Evolutionary conservation across 1,140 invertebrate species (phyloP).

Genomic region (Batillaria attramentaria): DNA sequence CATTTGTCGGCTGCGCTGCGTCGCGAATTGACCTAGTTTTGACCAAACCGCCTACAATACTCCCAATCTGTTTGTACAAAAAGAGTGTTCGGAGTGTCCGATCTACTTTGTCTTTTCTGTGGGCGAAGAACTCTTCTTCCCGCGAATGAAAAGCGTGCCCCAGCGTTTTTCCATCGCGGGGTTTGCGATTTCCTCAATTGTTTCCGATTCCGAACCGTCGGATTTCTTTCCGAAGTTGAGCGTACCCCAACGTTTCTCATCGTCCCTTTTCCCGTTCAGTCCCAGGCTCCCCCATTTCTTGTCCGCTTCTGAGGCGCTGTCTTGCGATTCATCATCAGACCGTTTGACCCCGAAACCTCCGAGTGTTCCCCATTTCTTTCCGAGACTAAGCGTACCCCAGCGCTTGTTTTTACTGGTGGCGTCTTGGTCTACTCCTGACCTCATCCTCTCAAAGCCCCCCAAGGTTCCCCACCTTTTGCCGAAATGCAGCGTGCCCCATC

Average conservation of each 20-base stretch:
- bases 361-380: neutral
- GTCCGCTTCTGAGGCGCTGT: neutral
- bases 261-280: neutral
- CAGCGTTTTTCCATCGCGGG: neutral
- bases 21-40: too few species aligned
- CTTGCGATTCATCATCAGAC: too few species aligned
- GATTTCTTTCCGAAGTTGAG: neutral
- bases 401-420: neutral
- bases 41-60: too few species aligned
- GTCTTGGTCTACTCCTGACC: neutral
- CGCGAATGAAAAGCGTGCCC: neutral
- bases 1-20: too few species aligned
- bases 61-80: too few species aligned
- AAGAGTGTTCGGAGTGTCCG: too few species aligned
- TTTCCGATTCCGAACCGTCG: neutral
- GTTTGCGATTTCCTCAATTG: neutral
- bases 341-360: neutral
- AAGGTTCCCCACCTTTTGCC: constrained; percentile 14
- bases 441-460: neutral
- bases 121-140: too few species aligned
- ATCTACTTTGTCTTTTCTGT: too few species aligned
- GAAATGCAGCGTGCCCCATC: neutral
- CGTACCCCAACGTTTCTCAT: neutral
- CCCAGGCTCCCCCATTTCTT: neutral
- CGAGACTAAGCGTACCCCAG: neutral